phyloP scores from a whole-genome alignment of 1,140 invertebrate species.

The Cherax destructor region DNA sequence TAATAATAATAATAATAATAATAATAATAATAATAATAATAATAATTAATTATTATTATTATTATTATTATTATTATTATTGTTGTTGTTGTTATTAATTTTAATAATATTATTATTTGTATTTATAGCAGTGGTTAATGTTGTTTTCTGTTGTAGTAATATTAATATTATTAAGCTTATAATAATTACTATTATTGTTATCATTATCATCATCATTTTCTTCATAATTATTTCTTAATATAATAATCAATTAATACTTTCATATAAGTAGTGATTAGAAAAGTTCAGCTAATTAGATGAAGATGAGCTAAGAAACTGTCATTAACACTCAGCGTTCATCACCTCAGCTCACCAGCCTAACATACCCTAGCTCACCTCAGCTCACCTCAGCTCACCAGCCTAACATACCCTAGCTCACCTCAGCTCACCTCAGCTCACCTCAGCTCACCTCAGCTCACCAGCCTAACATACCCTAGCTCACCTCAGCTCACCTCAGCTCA shows the following conservation, averaged over 20 bases:
- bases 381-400: no score
- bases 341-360: neutral
- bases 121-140: no score
- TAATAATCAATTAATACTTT: neutral
- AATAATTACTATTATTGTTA: neutral
- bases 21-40: conserved; percentile 19
- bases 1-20: conserved; percentile 27
- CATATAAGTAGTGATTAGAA: no score
- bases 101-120: neutral
- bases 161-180: neutral
- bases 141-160: neutral
- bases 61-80: neutral
- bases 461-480: no score
- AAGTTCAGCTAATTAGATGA: no score
- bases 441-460: no score
- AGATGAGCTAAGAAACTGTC: no score
- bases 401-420: no score
- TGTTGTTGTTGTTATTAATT: no score
- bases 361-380: no score
- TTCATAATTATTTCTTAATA: neutral
- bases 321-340: no score
- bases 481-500: neutral
- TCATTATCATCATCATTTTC: no score
- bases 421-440: neutral
- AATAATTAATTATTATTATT: neutral